Base-by-base conservation (phyloP, 2,797 vertebrate genomes). In the Rachycentron canadum region DNA sequence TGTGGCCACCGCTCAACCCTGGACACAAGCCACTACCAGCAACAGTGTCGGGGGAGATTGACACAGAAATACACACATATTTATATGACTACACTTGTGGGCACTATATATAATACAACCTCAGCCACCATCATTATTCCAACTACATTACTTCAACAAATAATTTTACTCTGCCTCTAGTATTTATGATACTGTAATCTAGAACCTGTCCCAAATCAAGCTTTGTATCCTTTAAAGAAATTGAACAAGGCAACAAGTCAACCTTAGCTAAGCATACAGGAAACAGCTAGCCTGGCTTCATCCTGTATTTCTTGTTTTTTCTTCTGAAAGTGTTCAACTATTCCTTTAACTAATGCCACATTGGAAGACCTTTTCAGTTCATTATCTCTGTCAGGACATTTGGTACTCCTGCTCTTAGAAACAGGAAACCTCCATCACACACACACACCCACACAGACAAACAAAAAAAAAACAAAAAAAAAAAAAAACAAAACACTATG, bases 1-100 rank as follows among this genome's bases (percentile, higher is more conserved):
- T 93, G 92, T 90, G 89, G 86, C 86, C 83, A 57, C 55, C 9
- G 7, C 50, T 86, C 71, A 34, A 66, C 58, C 83, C 78, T 87
- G 88, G 88, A 85, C 73, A 19, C 57, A 41, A 82, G 86, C 90
- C 86, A 64, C 75, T 41, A 41, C 21, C 81, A 73, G 79, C 67
- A 79, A 47, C 73, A 45, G 73, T 28, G 70, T 73, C 34, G 0
- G 14, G 34, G 45, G 73, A 67, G 41, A 61, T 82, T 76, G n/a
- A n/a, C n/a, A n/a, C 58, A 76, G 40, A 69, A 83, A 88, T 69
- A 74, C 41, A 84, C 74, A 61, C 60, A 66, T 4, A 61, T 58
- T 68, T 75, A 52, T 47, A 52, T 73, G 13, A 52, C 52, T 68
- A 8, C 50, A 65, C 32, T 56, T 64, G 12, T 70, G 17, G 56